phyloP scores from a whole-genome alignment of 2,797 vertebrate species.

The Xenopus petersii region DNA sequence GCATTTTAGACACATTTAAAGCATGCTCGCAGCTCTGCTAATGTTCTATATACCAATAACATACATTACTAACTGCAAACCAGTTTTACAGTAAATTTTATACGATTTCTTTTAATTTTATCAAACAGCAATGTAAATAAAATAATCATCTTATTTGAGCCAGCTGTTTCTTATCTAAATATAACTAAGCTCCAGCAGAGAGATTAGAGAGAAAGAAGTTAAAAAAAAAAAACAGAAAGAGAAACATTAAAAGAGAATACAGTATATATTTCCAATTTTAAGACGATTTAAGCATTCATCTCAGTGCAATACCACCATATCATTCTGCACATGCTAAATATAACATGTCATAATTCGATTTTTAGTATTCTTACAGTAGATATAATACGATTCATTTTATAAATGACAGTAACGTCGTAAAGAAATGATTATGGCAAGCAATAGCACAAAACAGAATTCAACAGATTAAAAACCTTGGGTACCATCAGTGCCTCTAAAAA shows the following conservation, averaged over 20 bases:
- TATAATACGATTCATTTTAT: no score
- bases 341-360: neutral
- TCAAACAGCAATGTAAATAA: conserved; percentile 15
- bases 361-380: no score
- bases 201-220: neutral
- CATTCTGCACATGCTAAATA: neutral
- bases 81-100: no score
- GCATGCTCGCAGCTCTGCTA: no score
- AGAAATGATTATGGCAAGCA: no score
- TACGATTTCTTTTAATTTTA: conserved; percentile 9
- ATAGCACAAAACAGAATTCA: no score
- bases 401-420: no score
- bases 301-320: neutral
- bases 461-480: no score
- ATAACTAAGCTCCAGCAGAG: conserved; percentile 3
- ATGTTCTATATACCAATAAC: no score
- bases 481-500: no score
- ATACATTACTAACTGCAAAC: no score
- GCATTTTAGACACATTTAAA: no score
- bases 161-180: conserved; percentile 16
- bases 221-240: neutral
- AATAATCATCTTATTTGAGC: conserved; percentile 21
- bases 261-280: neutral
- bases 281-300: neutral
- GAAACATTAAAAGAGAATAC: neutral